Conservation (phyloP, 2,888 invertebrate species). For the Lycophotia porphyrea region DNA sequence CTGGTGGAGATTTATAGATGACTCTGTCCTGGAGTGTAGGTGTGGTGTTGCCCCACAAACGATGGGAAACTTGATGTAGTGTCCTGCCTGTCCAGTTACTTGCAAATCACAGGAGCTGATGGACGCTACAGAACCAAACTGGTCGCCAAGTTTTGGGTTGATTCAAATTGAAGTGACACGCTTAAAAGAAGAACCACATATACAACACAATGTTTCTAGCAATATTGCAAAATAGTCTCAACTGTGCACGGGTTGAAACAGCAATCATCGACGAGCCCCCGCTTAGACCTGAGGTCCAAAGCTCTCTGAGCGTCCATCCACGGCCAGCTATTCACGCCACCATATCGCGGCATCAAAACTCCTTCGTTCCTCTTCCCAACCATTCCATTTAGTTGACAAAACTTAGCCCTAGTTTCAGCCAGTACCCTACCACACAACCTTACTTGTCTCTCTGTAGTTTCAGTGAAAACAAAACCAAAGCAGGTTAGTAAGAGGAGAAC, state of each 20-base stretch:
- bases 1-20: too few relatives aligned
- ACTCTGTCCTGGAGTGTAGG: too few relatives aligned
- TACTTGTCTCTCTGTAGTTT: slow-evolving; percentile 7
- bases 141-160: too few relatives aligned
- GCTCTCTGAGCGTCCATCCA: slow-evolving; percentile 1
- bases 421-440: slow-evolving; percentile 64
- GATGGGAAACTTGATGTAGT: too few relatives aligned
- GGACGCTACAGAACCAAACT: too few relatives aligned
- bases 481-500: slow-evolving; percentile 24
- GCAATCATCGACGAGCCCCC: slow-evolving; percentile 62
- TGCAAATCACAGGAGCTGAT: too few relatives aligned
- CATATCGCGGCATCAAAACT: slow-evolving; percentile 2
- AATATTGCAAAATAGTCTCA: slow-evolving; percentile 69
- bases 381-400: slow-evolving; percentile 34
- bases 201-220: slow-evolving; percentile 18
- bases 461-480: background rate
- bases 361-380: slow-evolving; percentile 30
- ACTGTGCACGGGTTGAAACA: slow-evolving; percentile 73
- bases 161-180: too few relatives aligned
- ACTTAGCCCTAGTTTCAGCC: slow-evolving; percentile 36
- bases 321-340: background rate
- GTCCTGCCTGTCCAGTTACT: too few relatives aligned
- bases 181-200: too few relatives aligned
- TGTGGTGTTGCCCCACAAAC: too few relatives aligned
- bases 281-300: slow-evolving; percentile 22